Percentiles rank a stretch among this genome's conserved stretches.
phyloP scores from a whole-genome alignment of 1,140 invertebrate genomes.

The Neuroterus valhalla region DNA sequence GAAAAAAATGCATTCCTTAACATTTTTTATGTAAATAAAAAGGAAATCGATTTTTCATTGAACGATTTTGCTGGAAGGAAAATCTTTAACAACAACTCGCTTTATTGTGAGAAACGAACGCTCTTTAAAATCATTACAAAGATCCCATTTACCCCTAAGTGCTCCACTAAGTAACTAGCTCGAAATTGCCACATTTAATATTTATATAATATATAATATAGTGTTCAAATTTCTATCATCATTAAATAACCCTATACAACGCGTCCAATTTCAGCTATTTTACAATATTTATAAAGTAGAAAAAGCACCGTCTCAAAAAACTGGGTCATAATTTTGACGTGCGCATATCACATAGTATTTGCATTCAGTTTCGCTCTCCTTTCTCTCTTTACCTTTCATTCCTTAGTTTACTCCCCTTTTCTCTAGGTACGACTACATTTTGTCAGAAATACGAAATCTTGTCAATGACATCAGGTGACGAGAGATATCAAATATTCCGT shows the following conservation, averaged over 20 bases:
- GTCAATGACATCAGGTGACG: conserved; percentile 33
- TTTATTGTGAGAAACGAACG: conserved; percentile 52
- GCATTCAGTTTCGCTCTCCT: conserved; percentile 41
- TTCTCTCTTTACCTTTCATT: conserved; percentile 32
- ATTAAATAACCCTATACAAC: conserved; percentile 66
- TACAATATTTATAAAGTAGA: conserved; percentile 69
- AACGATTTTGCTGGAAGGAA: background rate
- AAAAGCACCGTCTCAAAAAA: conserved; percentile 70
- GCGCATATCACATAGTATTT: conserved; percentile 62
- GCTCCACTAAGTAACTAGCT: conserved; percentile 70
- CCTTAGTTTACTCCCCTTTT: conserved; percentile 29
- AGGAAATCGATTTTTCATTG: background rate
- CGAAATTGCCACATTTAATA: conserved; percentile 71
- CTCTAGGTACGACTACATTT: conserved; percentile 24
- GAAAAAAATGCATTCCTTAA: background rate
- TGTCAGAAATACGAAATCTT: conserved; percentile 30
- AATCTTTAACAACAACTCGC: conserved; percentile 45
- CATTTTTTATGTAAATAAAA: background rate
- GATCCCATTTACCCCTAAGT: conserved; percentile 70
- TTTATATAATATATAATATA: conserved; percentile 60
- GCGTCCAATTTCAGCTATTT: conserved; percentile 54
- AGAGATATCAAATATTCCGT: conserved; percentile 38
- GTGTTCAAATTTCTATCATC: conserved; percentile 59
- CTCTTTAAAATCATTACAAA: conserved; percentile 64
- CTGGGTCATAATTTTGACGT: conserved; percentile 61